Evolutionary conservation across 2,113 vertebrate genomes (phyloP).

Genomic region (Phocoena sinus): DNA sequence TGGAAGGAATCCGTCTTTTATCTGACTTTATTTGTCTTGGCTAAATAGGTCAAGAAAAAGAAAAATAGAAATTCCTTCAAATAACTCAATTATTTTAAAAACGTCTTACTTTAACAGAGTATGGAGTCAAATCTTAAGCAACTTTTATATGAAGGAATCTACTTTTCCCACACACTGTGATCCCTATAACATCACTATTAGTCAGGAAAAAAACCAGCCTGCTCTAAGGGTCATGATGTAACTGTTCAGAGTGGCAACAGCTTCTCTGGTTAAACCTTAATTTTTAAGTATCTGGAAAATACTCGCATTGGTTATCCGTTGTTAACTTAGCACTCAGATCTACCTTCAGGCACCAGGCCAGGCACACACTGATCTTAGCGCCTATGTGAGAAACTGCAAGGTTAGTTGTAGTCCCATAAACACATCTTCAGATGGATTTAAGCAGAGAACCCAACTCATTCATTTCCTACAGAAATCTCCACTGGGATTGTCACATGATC

Average conservation of each 20-base stretch:
- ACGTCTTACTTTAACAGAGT: conserved; percentile 6
- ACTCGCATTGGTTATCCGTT: neutral
- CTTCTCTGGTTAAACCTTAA: neutral
- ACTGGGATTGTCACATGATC: neutral
- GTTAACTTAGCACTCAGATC: neutral
- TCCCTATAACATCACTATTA: neutral
- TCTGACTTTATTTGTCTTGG: neutral
- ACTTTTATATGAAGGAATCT: conserved; percentile 9
- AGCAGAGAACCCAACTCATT: neutral
- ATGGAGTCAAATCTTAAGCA: neutral
- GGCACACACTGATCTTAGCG: neutral
- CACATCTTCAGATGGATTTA: neutral
- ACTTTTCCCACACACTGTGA: neutral
- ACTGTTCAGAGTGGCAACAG: neutral
- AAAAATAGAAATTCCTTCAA: conserved; percentile 14
- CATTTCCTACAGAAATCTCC: conserved; percentile 37
- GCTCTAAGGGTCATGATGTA: neutral
- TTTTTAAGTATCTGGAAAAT: neutral
- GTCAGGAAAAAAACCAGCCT: neutral
- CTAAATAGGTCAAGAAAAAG: conserved; percentile 27
- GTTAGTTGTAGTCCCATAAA: neutral
- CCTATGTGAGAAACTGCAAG: neutral
- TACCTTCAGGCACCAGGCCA: neutral
- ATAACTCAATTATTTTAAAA: neutral
- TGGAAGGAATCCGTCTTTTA: neutral